A percentile compares a stretch with the other conserved stretches of the same genome.
Evolutionary conservation across 2,888 invertebrate species (phyloP).

Genomic region (Orchesella flavescens): DNA sequence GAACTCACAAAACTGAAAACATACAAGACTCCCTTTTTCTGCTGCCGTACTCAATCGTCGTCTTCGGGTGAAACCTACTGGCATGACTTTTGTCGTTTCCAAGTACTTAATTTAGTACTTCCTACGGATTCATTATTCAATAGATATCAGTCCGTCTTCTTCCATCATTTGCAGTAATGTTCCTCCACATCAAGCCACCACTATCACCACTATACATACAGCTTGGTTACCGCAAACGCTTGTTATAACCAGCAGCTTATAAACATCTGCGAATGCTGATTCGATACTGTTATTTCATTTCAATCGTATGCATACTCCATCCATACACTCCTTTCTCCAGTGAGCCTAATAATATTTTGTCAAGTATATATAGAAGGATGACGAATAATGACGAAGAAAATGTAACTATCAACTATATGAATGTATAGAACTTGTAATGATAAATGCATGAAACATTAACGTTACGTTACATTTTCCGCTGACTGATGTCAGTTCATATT

Average conservation of each 20-base stretch:
- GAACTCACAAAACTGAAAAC: too few relatives aligned
- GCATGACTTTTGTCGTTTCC: slow-evolving; percentile 55
- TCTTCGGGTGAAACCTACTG: slow-evolving; percentile 40
- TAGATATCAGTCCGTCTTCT: not conserved
- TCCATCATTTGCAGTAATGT: not conserved
- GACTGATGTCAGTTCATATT: not conserved
- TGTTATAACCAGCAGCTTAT: not conserved
- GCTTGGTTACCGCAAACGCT: too few relatives aligned
- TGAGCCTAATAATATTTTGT: too few relatives aligned
- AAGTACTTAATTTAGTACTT: slow-evolving; percentile 46
- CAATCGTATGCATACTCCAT: too few relatives aligned
- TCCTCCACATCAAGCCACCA: not conserved
- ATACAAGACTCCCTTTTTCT: too few relatives aligned
- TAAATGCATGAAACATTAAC: not conserved
- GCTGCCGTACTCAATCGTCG: too few relatives aligned
- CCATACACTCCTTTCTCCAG: too few relatives aligned
- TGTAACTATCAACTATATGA: not conserved
- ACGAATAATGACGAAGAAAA: not conserved
- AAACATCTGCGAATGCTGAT: not conserved
- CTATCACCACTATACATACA: too few relatives aligned
- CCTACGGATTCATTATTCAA: slow-evolving; percentile 58
- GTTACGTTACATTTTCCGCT: not conserved
- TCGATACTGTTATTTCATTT: not conserved
- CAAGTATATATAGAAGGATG: too few relatives aligned
- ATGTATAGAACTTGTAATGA: too few relatives aligned